These are phyloP conservation scores for Anneissia japonica DNA, from an alignment of 35 echinoderm and acorn worm genomes.

Conservation along the genomic window DNA sequence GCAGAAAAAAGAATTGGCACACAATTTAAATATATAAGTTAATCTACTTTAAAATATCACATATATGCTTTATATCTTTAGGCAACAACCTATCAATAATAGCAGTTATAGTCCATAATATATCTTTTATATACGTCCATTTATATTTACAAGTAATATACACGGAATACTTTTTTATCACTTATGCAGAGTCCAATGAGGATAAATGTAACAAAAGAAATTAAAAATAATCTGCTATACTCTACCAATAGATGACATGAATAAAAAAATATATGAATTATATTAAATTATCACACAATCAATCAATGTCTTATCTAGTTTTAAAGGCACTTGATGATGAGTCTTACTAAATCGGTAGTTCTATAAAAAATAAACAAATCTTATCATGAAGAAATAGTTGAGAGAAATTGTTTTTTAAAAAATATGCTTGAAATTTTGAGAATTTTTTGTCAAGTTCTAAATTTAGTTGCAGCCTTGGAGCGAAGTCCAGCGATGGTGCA, in stretches of 20 bases:
- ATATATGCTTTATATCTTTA: not conserved
- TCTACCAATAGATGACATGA: not conserved
- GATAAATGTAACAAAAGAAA: not conserved
- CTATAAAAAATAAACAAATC: not conserved
- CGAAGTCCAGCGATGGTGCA: not conserved
- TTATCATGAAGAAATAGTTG: not conserved
- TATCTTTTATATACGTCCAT: not conserved
- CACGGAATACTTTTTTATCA: not conserved
- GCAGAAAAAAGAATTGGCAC: not conserved
- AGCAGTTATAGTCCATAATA: not conserved
- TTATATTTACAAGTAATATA: not conserved
- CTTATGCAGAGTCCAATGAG: not conserved
- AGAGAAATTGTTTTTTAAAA: too few species aligned
- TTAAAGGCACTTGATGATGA: not conserved
- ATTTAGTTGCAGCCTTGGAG: not conserved
- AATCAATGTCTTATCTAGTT: not conserved
- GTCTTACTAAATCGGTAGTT: not conserved
- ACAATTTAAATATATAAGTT: slow-evolving; percentile 1
- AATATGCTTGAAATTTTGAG: not conserved
- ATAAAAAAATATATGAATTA: not conserved
- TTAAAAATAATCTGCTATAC: not conserved
- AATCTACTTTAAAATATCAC: not conserved
- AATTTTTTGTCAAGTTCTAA: not conserved
- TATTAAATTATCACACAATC: not conserved
- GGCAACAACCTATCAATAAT: not conserved